phyloP scores from a whole-genome alignment of 2,113 vertebrate species.

The Neopipo cinnamomea region DNA sequence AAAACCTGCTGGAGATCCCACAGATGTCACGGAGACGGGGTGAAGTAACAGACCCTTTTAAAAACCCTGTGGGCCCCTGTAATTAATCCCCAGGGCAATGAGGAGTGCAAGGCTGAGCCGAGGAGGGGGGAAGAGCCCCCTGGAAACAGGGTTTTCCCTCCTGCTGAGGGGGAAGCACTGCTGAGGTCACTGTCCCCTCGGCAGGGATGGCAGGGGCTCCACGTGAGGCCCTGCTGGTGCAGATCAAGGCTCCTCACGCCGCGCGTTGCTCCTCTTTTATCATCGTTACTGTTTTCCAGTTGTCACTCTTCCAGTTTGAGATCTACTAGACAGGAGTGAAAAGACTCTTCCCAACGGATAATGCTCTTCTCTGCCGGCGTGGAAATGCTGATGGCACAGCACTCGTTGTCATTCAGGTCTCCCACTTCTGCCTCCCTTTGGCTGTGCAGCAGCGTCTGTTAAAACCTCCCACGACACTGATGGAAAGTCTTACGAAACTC shows the following conservation, averaged over 20 bases:
- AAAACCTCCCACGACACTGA: accelerated
- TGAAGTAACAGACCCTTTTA: background rate
- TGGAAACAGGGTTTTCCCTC: background rate
- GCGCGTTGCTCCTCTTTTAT: background rate
- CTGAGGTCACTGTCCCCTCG: background rate
- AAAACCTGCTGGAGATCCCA: background rate
- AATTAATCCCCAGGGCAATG: background rate
- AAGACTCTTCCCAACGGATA: background rate
- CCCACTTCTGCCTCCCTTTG: background rate
- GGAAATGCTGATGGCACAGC: background rate
- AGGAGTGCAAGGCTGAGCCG: background rate
- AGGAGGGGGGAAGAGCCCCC: background rate
- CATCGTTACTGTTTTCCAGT: background rate
- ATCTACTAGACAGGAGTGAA: background rate
- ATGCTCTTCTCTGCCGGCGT: background rate
- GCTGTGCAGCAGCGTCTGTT: background rate
- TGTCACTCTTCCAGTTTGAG: background rate
- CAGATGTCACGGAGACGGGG: background rate
- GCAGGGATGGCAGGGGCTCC: background rate
- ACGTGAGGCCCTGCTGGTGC: background rate
- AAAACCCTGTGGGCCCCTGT: background rate
- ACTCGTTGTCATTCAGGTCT: background rate
- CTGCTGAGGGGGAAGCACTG: background rate
- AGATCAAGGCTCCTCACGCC: background rate
- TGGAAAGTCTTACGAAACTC: background rate